These are phyloP conservation scores for Mormyrops attenuatus DNA, from an alignment of 2,797 vertebrate genomes.

Conservation along the genomic window DNA sequence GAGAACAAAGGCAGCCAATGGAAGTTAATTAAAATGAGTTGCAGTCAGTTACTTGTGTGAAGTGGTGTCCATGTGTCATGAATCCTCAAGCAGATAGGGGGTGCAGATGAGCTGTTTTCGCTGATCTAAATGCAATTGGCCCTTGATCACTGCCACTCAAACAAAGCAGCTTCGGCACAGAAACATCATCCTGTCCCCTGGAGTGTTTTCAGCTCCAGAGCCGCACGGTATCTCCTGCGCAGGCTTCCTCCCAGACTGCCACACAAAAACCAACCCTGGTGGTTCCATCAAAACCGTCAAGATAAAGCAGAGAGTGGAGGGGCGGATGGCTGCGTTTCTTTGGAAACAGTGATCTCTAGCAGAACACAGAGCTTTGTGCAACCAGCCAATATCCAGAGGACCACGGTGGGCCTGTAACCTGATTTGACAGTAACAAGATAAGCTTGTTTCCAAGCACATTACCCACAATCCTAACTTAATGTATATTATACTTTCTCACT, in stretches of 20 bases:
- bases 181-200: not conserved
- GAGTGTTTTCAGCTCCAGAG: not conserved
- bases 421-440: not conserved
- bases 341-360: not conserved
- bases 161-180: not conserved
- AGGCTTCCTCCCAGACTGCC: not conserved
- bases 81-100: not conserved
- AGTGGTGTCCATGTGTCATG: not conserved
- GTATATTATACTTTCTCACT: not conserved
- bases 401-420: not conserved
- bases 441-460: not conserved
- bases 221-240: not conserved
- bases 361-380: not conserved
- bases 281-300: constrained; percentile 13
- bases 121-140: not conserved
- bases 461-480: not conserved
- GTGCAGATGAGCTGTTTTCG: not conserved
- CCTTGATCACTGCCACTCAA: not conserved
- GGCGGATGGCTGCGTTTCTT: not conserved
- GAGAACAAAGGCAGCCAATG: not conserved
- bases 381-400: not conserved
- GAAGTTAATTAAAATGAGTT: not conserved
- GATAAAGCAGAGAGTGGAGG: constrained; percentile 10
- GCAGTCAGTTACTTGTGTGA: not conserved
- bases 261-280: not conserved